Evolutionary conservation across 2,113 vertebrate genomes (phyloP).

Genomic region (Anhinga anhinga): DNA sequence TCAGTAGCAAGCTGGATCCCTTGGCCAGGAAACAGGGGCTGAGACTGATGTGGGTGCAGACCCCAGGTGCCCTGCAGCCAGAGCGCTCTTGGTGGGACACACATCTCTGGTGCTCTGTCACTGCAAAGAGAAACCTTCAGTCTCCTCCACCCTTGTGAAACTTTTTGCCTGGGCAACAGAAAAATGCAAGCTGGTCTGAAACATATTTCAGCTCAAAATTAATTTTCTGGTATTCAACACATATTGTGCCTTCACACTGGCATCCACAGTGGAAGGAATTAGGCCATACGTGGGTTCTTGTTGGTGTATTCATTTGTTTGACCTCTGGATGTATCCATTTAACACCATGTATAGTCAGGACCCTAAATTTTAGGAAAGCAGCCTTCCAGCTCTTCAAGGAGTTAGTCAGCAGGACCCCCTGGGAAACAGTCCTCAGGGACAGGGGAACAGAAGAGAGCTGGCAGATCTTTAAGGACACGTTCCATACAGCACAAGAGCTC

Average conservation of each 20-base stretch:
- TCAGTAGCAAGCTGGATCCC: neutral
- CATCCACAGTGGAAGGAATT: neutral
- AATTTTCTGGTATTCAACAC: neutral
- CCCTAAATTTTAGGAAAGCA: no score
- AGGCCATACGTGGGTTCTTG: neutral
- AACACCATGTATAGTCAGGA: neutral
- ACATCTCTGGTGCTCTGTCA: neutral
- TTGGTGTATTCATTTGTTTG: neutral
- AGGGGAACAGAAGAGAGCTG: no score
- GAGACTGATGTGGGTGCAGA: neutral
- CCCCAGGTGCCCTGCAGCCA: accelerated
- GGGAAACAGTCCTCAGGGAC: no score
- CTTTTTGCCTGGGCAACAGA: neutral
- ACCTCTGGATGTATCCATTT: neutral
- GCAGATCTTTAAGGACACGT: no score
- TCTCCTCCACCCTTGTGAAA: neutral
- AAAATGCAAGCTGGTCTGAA: neutral
- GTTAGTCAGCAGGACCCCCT: no score
- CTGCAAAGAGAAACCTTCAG: neutral
- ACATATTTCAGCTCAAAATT: neutral
- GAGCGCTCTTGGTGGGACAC: neutral
- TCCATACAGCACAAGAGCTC: no score
- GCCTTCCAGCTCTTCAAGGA: no score
- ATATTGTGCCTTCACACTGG: neutral
- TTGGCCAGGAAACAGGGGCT: neutral